Percentiles rank a stretch among this genome's conserved stretches.
These are phyloP conservation scores for Meteorus cinctellus DNA, from an alignment of 2,888 invertebrate genomes.

Conservation along the genomic window DNA sequence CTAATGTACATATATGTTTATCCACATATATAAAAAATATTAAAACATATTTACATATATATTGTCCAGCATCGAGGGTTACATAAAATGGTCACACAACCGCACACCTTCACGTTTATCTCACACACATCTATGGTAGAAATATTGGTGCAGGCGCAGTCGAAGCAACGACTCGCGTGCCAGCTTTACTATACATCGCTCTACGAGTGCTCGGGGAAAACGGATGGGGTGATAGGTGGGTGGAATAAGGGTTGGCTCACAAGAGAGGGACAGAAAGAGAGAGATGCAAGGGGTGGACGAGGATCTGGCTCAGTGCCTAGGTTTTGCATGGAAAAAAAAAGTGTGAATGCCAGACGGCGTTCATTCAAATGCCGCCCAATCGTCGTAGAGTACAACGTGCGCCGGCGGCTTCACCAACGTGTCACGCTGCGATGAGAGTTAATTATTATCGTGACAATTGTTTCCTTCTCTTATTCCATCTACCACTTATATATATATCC, in stretches of 20 bases:
- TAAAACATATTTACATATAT: neutral
- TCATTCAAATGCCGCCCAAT: constrained; percentile 61
- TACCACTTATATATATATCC: neutral
- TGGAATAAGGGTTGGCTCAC: neutral
- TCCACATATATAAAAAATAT: too few species aligned
- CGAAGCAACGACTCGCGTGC: constrained; percentile 1
- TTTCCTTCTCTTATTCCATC: constrained; percentile 17
- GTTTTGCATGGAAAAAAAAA: constrained; percentile 48
- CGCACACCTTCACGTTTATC: neutral
- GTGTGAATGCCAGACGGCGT: constrained; percentile 60
- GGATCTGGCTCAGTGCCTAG: constrained; percentile 15
- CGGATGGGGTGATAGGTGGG: constrained; percentile 2
- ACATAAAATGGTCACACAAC: neutral
- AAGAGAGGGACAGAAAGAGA: neutral
- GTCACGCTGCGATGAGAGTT: constrained; percentile 10
- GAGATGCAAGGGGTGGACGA: neutral
- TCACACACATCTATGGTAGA: neutral
- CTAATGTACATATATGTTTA: neutral
- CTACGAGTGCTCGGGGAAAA: neutral
- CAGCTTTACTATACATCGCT: neutral
- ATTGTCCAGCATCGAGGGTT: neutral
- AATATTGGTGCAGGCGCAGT: constrained; percentile 19
- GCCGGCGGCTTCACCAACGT: constrained; percentile 6
- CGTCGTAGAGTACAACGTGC: constrained; percentile 39
- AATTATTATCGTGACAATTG: constrained; percentile 16